phyloP scores from a whole-genome alignment of 2,113 vertebrate species.

The Siniperca chuatsi region DNA sequence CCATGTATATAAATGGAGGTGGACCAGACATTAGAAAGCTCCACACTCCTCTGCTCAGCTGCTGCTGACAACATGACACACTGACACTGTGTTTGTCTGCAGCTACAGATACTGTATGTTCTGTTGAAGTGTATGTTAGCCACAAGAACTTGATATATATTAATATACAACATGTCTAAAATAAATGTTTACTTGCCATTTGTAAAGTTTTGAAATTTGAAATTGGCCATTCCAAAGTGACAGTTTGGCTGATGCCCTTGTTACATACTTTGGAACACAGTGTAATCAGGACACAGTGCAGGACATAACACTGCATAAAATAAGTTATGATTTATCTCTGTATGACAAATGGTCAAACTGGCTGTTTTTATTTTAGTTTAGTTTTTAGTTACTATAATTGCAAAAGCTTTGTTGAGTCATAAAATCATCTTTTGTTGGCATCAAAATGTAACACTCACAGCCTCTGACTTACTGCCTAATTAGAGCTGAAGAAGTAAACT shows the following conservation, averaged over 20 bases:
- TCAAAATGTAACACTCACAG: too few relatives aligned
- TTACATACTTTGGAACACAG: background rate
- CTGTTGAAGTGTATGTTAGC: background rate
- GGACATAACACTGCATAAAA: background rate
- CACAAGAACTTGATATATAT: background rate
- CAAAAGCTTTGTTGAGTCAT: too few relatives aligned
- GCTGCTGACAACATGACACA: constrained; percentile 30
- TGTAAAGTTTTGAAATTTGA: background rate
- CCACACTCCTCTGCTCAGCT: constrained; percentile 26
- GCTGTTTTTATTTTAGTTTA: background rate
- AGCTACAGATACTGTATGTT: too few relatives aligned
- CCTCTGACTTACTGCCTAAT: background rate
- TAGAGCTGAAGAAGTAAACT: too few relatives aligned
- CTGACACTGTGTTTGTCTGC: background rate
- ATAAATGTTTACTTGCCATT: too few relatives aligned
- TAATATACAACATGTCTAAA: background rate
- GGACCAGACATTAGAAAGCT: background rate
- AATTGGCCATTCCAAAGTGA: background rate
- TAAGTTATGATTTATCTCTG: background rate
- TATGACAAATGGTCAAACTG: background rate
- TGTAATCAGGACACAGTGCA: background rate
- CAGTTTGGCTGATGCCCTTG: background rate
- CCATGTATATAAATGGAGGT: background rate
- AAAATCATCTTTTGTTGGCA: too few relatives aligned
- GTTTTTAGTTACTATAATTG: too few relatives aligned